Conservation (phyloP, 1,140 invertebrate genomes). For the Subanguina moxae region DNA sequence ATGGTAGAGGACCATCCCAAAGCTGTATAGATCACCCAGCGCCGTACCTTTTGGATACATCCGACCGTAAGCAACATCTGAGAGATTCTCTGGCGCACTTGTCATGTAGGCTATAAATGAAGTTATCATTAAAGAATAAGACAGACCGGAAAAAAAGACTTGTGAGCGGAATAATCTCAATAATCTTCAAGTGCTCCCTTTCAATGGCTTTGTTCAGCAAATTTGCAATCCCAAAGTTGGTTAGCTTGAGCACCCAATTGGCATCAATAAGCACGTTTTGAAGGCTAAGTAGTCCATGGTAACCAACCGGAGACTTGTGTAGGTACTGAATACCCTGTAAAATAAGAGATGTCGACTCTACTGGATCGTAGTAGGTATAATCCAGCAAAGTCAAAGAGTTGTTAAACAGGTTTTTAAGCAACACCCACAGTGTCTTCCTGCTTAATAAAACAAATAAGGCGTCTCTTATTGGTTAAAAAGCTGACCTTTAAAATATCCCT, state of each 20-base stretch:
- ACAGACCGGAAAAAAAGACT: constrained; percentile 6
- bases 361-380: no score
- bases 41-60: constrained; percentile 40
- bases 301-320: constrained; percentile 53
- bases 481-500: constrained; percentile 36
- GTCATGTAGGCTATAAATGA: constrained; percentile 30
- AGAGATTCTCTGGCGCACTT: constrained; percentile 49
- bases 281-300: constrained; percentile 46
- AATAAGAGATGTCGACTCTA: no score
- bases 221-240: constrained; percentile 51
- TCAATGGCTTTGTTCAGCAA: constrained; percentile 43
- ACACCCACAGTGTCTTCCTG: no score
- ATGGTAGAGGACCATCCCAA: constrained; percentile 44
- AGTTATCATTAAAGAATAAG: neutral
- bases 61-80: constrained; percentile 32
- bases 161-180: constrained; percentile 40
- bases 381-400: no score
- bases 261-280: constrained; percentile 53
- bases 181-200: constrained; percentile 35
- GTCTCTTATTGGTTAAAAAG: no score
- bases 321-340: constrained; percentile 50
- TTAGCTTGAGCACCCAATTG: constrained; percentile 57
- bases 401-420: no score
- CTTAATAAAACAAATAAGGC: no score
- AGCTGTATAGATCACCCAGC: constrained; percentile 49